Conservation (phyloP, 2,888 invertebrate genomes). For the Aspidiotus rigidus region DNA sequence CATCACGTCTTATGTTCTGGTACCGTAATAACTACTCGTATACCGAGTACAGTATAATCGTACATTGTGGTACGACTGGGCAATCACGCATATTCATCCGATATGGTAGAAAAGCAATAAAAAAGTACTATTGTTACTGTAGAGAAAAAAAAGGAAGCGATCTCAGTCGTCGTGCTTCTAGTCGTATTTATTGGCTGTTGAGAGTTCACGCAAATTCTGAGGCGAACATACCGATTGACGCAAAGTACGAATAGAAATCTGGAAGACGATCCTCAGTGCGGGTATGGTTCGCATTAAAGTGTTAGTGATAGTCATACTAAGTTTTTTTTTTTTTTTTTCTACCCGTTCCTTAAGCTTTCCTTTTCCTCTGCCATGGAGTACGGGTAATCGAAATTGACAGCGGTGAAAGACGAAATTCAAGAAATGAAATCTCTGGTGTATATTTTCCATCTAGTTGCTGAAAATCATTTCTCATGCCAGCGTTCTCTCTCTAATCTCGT, state of each 20-base stretch:
- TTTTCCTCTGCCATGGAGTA: constrained; percentile 16
- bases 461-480: constrained; percentile 31
- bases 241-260: constrained; percentile 11
- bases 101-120: too few relatives aligned
- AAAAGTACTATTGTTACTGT: too few relatives aligned
- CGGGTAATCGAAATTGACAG: constrained; percentile 32
- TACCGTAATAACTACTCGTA: too few relatives aligned
- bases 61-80: too few relatives aligned
- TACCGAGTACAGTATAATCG: too few relatives aligned
- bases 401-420: constrained; percentile 31
- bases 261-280: constrained; percentile 15
- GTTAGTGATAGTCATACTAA: constrained; percentile 18
- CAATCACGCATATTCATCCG: too few relatives aligned
- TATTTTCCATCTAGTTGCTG: constrained; percentile 32
- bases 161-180: neutral
- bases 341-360: neutral
- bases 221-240: neutral
- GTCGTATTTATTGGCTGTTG: neutral
- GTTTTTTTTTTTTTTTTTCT: constrained; percentile 10
- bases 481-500: constrained; percentile 31
- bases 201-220: constrained; percentile 1
- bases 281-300: constrained; percentile 22
- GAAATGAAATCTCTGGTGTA: constrained; percentile 33
- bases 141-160: too few relatives aligned
- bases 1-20: too few relatives aligned